phyloP scores from a whole-genome alignment of 2,888 invertebrate genomes.

The Pyrocoelia pectoralis region DNA sequence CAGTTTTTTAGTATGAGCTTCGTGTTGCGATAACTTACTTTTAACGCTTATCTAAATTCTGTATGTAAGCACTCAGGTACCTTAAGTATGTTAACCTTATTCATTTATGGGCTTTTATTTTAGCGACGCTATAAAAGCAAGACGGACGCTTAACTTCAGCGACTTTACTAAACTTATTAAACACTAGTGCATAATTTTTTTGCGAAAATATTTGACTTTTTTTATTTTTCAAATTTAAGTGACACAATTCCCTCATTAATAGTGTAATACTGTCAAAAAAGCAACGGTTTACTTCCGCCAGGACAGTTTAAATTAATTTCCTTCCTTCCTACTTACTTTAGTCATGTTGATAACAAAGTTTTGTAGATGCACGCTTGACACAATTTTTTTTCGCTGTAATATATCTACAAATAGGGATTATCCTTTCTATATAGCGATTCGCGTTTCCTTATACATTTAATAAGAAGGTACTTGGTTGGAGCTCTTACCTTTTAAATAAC shows the following conservation, averaged over 20 bases:
- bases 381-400: no score
- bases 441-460: no score
- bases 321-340: no score
- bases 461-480: no score
- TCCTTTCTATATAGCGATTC: no score
- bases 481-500: no score
- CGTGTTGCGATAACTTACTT: slow-evolving; percentile 16
- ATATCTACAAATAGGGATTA: no score
- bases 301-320: no score
- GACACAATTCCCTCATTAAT: neutral
- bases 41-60: slow-evolving; percentile 14
- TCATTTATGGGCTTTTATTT: slow-evolving; percentile 15
- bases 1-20: slow-evolving; percentile 3
- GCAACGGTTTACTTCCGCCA: no score
- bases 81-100: slow-evolving; percentile 13
- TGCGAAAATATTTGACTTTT: neutral
- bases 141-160: neutral
- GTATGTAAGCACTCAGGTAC: slow-evolving; percentile 16
- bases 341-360: no score
- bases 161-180: neutral
- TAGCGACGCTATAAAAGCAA: slow-evolving; percentile 8
- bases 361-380: no score
- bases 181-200: neutral
- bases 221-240: neutral
- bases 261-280: no score